Conservation (phyloP, 2,113 vertebrate genomes). For the Forbesichthys papilliferus region DNA sequence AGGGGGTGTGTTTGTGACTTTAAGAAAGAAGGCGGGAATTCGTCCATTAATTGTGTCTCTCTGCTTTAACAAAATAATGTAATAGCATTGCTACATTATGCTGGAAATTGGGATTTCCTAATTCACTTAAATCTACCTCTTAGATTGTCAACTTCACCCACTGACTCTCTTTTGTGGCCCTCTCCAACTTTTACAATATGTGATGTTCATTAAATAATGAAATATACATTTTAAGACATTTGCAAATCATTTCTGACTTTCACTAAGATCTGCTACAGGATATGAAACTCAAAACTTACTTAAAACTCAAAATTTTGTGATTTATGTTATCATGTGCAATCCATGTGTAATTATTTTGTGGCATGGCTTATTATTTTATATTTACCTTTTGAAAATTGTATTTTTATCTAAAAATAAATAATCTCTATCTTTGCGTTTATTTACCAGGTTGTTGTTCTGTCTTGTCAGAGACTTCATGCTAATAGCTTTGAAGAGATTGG, state of each 20-base stretch:
- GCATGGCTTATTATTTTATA: no score
- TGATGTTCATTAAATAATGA: background rate
- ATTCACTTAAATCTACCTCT: background rate
- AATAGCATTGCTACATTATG: background rate
- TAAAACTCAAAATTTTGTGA: background rate
- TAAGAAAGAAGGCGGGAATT: conserved; percentile 79
- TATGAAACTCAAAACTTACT: no score
- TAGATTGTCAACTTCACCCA: background rate
- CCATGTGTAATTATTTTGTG: background rate
- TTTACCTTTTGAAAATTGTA: background rate
- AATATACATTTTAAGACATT: no score
- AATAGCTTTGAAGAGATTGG: conserved; percentile 20
- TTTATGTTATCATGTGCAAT: background rate
- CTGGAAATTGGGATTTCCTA: background rate
- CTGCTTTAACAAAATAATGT: background rate
- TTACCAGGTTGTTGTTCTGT: conserved; percentile 30
- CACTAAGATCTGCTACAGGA: no score
- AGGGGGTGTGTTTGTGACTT: conserved; percentile 79
- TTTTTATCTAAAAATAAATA: background rate
- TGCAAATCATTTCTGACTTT: no score
- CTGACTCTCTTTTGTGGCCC: background rate
- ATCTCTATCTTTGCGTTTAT: background rate
- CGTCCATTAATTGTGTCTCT: conserved; percentile 24
- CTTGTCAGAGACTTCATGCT: conserved; percentile 36
- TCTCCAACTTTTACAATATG: background rate